Conservation (phyloP, 2,888 invertebrate species). For the Drosophila mimetica region DNA sequence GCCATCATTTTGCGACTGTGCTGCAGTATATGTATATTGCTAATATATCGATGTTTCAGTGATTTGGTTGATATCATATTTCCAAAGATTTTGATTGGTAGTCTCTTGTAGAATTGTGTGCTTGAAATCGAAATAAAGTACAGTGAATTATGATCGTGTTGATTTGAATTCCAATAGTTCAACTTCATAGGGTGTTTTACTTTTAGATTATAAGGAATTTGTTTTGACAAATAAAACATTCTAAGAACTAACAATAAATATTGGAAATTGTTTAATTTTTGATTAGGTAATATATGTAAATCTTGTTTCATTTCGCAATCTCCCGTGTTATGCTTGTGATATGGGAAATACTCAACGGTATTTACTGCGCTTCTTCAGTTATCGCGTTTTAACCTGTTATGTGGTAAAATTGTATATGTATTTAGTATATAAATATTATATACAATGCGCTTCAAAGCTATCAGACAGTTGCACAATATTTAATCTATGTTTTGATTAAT, state of each 20-base stretch:
- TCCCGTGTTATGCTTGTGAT: slow-evolving; percentile 21
- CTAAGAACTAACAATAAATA: slow-evolving; percentile 42
- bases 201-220: slow-evolving; percentile 19
- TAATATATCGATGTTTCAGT: slow-evolving; percentile 26
- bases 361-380: slow-evolving; percentile 16
- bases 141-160: slow-evolving; percentile 6
- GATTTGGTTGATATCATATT: slow-evolving; percentile 24
- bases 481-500: background rate
- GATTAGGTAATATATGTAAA: slow-evolving; percentile 42
- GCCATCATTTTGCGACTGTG: slow-evolving; percentile 24
- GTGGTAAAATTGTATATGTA: slow-evolving; percentile 43
- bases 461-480: background rate
- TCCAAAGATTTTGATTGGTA: slow-evolving; percentile 31
- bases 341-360: slow-evolving; percentile 30
- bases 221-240: slow-evolving; percentile 21
- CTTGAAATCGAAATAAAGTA: slow-evolving; percentile 13
- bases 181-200: slow-evolving; percentile 1
- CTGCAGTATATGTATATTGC: slow-evolving; percentile 24
- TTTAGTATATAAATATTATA: slow-evolving; percentile 26
- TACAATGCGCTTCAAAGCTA: slow-evolving; percentile 22
- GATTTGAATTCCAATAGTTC: slow-evolving; percentile 18
- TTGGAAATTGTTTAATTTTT: slow-evolving; percentile 35
- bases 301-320: slow-evolving; percentile 36
- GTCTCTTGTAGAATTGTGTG: slow-evolving; percentile 14
- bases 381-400: slow-evolving; percentile 17